Evolutionary conservation across 2,888 invertebrate species (phyloP).

Genomic region (Hydraecia micacea): DNA sequence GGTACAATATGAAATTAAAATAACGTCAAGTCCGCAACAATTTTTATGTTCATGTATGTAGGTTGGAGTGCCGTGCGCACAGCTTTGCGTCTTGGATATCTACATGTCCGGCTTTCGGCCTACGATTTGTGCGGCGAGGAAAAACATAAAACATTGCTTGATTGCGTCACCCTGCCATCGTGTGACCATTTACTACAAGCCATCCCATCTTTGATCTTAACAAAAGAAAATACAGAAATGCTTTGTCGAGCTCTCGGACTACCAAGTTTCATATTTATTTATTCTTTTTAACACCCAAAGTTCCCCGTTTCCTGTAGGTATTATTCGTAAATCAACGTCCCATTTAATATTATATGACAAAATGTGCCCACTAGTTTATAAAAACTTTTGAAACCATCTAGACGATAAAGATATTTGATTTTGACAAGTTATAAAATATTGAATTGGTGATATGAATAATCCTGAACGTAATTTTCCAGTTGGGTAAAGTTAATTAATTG

Average conservation of each 20-base stretch:
- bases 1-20: conserved; percentile 76
- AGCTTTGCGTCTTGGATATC: conserved; percentile 78
- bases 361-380: conserved; percentile 67
- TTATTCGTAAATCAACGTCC: conserved; percentile 46
- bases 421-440: conserved; percentile 55
- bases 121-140: conserved; percentile 79
- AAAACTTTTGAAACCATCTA: conserved; percentile 61
- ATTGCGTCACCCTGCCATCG: conserved; percentile 82
- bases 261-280: conserved; percentile 30
- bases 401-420: conserved; percentile 58
- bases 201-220: conserved; percentile 65
- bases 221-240: conserved; percentile 62
- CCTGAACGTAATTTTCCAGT: conserved; percentile 25
- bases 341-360: conserved; percentile 40
- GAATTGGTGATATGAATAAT: conserved; percentile 34
- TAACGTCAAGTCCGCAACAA: conserved; percentile 78
- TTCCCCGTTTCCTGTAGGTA: conserved; percentile 36
- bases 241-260: conserved; percentile 43
- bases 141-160: conserved; percentile 81
- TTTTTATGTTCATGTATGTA: conserved; percentile 86
- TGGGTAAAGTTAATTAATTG: conserved; percentile 20
- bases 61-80: conserved; percentile 89
- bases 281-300: conserved; percentile 17
- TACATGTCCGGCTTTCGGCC: conserved; percentile 85
- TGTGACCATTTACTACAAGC: conserved; percentile 72